A percentile compares a stretch with the other conserved stretches of the same genome.
phyloP scores from a whole-genome alignment of 2,113 vertebrate genomes.

The Ahaetulla prasina region DNA sequence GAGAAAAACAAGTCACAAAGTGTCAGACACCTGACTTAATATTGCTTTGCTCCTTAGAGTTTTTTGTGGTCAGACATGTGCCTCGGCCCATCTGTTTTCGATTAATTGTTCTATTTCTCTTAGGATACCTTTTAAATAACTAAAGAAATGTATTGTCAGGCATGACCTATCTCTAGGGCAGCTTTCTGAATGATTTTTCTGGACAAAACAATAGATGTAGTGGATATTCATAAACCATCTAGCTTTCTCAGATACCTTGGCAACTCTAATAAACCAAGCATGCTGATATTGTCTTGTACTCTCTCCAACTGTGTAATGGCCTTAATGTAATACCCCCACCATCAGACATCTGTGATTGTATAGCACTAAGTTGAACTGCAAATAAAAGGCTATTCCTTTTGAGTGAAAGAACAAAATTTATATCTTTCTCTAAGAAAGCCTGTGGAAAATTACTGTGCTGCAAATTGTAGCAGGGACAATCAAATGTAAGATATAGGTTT shows the following conservation, averaged over 20 bases:
- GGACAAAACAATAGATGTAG: slow-evolving; percentile 23
- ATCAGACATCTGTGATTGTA: neutral
- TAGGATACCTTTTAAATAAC: slow-evolving; percentile 50
- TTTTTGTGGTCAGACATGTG: slow-evolving; percentile 36
- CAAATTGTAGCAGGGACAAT: neutral
- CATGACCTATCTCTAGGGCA: slow-evolving; percentile 2
- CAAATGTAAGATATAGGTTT: neutral
- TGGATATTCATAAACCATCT: slow-evolving; percentile 23
- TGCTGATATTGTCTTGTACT: neutral
- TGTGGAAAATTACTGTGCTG: neutral
- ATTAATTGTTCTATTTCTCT: slow-evolving; percentile 47
- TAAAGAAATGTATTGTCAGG: slow-evolving; percentile 28
- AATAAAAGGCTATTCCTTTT: neutral
- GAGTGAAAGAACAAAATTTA: neutral
- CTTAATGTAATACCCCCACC: neutral
- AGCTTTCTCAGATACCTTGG: neutral
- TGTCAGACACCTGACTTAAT: slow-evolving; percentile 54
- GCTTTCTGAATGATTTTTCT: slow-evolving; percentile 24
- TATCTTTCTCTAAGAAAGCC: neutral
- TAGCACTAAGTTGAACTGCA: neutral
- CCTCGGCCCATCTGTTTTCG: slow-evolving; percentile 47
- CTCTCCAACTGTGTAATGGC: neutral
- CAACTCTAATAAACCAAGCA: neutral
- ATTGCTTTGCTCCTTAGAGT: slow-evolving; percentile 6
- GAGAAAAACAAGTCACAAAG: slow-evolving; percentile 41